A percentile compares a stretch with the other conserved stretches of the same genome.
These are phyloP conservation scores for Theocolax elegans DNA, from an alignment of 1,140 invertebrate species.

Conservation along the genomic window DNA sequence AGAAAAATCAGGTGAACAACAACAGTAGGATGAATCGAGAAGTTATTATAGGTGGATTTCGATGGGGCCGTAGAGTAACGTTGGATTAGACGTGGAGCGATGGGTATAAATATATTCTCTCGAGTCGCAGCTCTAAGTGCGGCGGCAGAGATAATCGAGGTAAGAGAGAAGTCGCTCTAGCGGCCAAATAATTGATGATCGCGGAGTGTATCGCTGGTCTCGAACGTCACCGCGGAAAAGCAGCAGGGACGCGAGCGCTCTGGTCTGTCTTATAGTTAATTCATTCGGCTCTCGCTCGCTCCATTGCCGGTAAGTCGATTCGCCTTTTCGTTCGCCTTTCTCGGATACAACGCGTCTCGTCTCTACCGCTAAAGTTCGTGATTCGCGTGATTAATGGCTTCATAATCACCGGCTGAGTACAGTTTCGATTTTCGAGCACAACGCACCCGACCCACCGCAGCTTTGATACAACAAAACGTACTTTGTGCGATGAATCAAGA, in stretches of 20 bases:
- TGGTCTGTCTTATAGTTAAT: constrained; percentile 58
- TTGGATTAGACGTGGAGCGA: too few relatives aligned
- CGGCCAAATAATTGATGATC: constrained; percentile 55
- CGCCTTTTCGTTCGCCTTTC: constrained; percentile 25
- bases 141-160: background rate
- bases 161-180: constrained; percentile 24
- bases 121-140: background rate
- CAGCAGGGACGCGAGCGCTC: constrained; percentile 36
- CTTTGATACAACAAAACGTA: background rate
- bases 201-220: constrained; percentile 45
- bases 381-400: constrained; percentile 56
- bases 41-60: too few relatives aligned
- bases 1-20: too few relatives aligned
- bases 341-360: constrained; percentile 8
- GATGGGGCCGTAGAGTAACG: too few relatives aligned
- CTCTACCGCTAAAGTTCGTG: constrained; percentile 37
- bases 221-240: constrained; percentile 39
- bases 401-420: constrained; percentile 48
- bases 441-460: background rate
- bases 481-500: too few relatives aligned
- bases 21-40: too few relatives aligned
- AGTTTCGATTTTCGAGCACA: constrained; percentile 36
- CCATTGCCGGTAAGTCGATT: background rate
- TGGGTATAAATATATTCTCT: background rate
- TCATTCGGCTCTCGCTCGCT: constrained; percentile 47